Evolutionary conservation across 2,888 invertebrate species (phyloP).

Genomic region (Oxystoma pomonae): DNA sequence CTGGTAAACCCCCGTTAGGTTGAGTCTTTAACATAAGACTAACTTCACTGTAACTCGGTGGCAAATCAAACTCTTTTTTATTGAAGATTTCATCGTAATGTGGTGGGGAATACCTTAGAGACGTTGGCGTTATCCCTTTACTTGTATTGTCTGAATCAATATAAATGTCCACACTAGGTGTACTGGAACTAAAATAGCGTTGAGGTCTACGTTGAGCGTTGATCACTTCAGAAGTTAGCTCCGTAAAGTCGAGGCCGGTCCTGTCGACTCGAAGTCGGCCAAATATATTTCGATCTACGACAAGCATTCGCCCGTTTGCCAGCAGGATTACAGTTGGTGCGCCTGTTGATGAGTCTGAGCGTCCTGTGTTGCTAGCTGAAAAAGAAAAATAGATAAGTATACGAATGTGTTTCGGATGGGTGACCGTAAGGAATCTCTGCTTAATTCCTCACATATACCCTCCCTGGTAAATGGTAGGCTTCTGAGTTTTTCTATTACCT

Average conservation of each 20-base stretch:
- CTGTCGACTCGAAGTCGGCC: constrained; percentile 49
- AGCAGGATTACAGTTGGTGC: constrained; percentile 53
- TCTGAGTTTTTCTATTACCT: too few species aligned
- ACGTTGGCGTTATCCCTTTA: constrained; percentile 51
- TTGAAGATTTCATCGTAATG: constrained; percentile 54
- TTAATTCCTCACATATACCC: too few species aligned
- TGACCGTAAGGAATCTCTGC: too few species aligned
- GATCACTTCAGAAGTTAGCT: constrained; percentile 51
- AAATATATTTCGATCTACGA: constrained; percentile 54
- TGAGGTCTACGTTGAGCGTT: constrained; percentile 43
- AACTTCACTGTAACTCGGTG: constrained; percentile 45
- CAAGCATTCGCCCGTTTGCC: constrained; percentile 55
- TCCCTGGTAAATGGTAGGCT: too few species aligned
- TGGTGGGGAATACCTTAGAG: constrained; percentile 50
- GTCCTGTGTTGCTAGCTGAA: constrained; percentile 30
- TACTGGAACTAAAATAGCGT: constrained; percentile 39
- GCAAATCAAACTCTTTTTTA: constrained; percentile 37
- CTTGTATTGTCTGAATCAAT: constrained; percentile 53
- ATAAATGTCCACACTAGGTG: constrained; percentile 39
- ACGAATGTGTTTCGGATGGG: too few species aligned
- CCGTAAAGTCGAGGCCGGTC: constrained; percentile 51
- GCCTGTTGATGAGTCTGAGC: constrained; percentile 45
- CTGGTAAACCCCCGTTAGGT: background rate
- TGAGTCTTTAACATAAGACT: constrained; percentile 34
- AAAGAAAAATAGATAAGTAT: constrained; percentile 12